Evolutionary conservation across 64 coral and sea anemone species (phyloP).

Genomic region (Pocillopora verrucosa): DNA sequence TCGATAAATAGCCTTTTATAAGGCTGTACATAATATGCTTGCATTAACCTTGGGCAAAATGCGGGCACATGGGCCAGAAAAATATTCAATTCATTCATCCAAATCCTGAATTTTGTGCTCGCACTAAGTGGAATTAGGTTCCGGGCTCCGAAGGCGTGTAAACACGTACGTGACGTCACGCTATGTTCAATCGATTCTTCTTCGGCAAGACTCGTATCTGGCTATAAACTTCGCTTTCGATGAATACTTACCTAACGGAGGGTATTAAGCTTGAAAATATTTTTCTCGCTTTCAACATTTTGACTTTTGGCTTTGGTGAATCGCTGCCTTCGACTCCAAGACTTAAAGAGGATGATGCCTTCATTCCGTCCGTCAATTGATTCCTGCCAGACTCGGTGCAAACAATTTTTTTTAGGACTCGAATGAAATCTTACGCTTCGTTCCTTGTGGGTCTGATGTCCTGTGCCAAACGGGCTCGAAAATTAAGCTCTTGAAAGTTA

Average conservation of each 20-base stretch:
- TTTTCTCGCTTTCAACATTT: neutral
- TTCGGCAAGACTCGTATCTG: neutral
- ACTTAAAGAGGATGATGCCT: no score
- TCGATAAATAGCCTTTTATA: conserved; percentile 76
- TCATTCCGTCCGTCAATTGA: no score
- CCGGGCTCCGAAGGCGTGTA: neutral
- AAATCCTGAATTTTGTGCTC: neutral
- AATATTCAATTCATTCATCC: neutral
- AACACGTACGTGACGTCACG: conserved; percentile 6
- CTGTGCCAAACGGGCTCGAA: no score
- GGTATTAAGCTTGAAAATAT: neutral
- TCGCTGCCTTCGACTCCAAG: no score
- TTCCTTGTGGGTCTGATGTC: no score
- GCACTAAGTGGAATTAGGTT: neutral
- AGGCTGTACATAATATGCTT: conserved; percentile 79
- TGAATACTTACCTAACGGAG: neutral
- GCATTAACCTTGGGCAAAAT: neutral
- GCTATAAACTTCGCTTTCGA: neutral
- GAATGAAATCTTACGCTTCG: no score
- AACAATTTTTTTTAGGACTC: no score
- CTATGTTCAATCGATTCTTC: conserved; percentile 1
- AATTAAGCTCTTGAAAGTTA: no score
- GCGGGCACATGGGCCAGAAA: neutral
- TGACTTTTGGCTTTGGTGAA: neutral
- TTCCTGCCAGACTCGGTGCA: no score